Base-by-base conservation (phyloP, 2,113 vertebrate genomes). In the Globicephala melas region DNA sequence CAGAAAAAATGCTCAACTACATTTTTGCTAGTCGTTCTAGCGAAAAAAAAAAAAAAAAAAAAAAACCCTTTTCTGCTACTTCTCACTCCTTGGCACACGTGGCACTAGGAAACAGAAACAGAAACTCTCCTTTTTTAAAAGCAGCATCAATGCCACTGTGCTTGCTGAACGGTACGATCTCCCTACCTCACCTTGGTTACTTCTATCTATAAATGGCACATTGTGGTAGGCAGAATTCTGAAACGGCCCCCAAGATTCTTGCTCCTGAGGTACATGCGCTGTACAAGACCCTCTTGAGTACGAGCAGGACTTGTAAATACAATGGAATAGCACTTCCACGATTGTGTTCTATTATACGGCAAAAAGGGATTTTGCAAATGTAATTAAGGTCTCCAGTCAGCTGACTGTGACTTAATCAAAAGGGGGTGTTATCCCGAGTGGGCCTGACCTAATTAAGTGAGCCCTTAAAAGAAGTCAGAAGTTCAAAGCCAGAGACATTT, bases 211-310 rank as follows among this genome's bases (percentile, higher is more conserved):
- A 81, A 44, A 84, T 0, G 31, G 26, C 20, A 47, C 12, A 9
- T 4, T 4, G 36, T 28, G 33, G 18, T 25, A 68, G 50, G 33
- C 47, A 82, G 70, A 60, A 73, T 38, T 70, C 63, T 79, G 62
- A 83, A 21, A 31, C 13, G 5, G 23, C 3, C 85, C 50, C 44
- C 47, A 26, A n/a, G 18, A 70, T 38, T 50, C 47, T 15, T 80
- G 55, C 15, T 41, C 14, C 23, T 28, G 17, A 33, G 31, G 0
- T 33, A 13, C 2, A 38, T 0, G 8, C 4, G 1, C 44, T 23
- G 8, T 8, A 2, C 14, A 60, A 6, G 3, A 53, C 2, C 5
- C 31, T 83, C 1, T 31, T 21, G 33, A 92, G 14, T 33, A 26
- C 44, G 15, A 79, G 17, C 2, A 25, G 14, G 11, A 38, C 23